Evolutionary conservation across 35 echinoderm and acorn worm species (phyloP), one percentile per base, ranked within the genome.

Genomic region (Strongylocentrotus purpuratus): DNA sequence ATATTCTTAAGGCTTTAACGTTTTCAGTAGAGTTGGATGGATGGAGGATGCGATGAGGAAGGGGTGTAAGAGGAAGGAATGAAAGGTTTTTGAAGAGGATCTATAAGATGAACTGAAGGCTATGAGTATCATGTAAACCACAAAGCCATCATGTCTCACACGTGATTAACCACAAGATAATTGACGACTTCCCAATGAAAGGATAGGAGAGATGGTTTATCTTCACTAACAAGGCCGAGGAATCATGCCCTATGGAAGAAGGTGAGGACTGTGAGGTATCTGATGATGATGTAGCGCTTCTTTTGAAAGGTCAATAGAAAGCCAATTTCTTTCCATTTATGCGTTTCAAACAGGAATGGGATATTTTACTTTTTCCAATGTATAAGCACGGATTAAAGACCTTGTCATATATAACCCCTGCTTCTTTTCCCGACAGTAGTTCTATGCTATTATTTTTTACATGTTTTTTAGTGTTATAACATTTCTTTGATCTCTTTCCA

Each of bases 101-200:
- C 22, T 18, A 86, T 86, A 7, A 28, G 87, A 46, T 22, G 87
- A 89, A 45, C 33, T 18, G 87, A 46, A 46, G 45, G 87, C 32
- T 46, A 25, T 45, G 31, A 15, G 7, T 45, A 78, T 45, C 32
- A 89, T 89, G 87, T 89, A 45, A 89, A 89, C 87, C 87, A 46
- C 87, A 89, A 46, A 89, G 87, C 32, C 32, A 46, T 46, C 87
- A 45, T 46, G 87, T 46, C 87, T 45, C 13, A 89, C 87, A 45
- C 33, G 87, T 45, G 87, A 89, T 89, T 17, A 89, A 45, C 87
- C 87, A 33, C 87, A 89, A 5, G 32, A 89, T 89, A 89, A 89
- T 89, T 89, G 87, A 89, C 33, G 45, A 89, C 87, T 89, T 89
- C 87, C 87, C 32, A 31, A 89, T 28, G 65, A 78, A 18, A 78